Base-by-base conservation (phyloP, 2,797 vertebrate genomes). In the Molothrus ater region DNA sequence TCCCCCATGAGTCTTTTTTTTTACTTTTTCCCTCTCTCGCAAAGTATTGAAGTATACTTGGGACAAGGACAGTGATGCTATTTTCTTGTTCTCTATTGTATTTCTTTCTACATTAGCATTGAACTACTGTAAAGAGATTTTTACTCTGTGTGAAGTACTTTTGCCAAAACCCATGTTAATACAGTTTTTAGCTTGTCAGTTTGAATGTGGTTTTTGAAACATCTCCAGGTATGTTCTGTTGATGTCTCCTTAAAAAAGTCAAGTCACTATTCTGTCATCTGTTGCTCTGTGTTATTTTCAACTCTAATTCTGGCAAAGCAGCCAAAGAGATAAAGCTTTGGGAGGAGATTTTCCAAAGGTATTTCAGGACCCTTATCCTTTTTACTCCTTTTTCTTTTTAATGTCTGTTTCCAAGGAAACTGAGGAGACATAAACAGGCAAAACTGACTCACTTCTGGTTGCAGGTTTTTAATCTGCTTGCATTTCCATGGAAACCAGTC, bases 361-460 rank as follows among this genome's bases (percentile, higher is more conserved):
- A 83, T 93, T 96, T 95, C 83, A 87, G 84, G 86, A 96, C 88
- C 86, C 83, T 93, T 86, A 80, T 95, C 48, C 80, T 84, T 82
- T 72, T 84, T 48, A 7, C 32, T 57, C 5, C 3, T 48, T 61
- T 79, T 61, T 75, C 88, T 90, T 65, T 78, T 51, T 3, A 68
- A 90, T 73, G 88, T 95, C 94, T 90, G 91, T 97, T 97, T 94
- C 96, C 80, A 93, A 94, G 92, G 94, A 36, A 96, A 96, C 95
- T 43, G 61, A 80, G 40, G 93, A 91, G 92, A 95, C 88, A 90
- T 94, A 97, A 96, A 96, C 92, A 91, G 86, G 71, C 88, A 92
- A 86, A 96, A 93, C 88, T 96, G 90, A 94, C 86, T 96, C 85
- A 78, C 50, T 95, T 95, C 71, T 96, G 63, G 19, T 96, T 85